Base-by-base conservation (phyloP, 2,797 vertebrate genomes). In the Chromis chromis region DNA sequence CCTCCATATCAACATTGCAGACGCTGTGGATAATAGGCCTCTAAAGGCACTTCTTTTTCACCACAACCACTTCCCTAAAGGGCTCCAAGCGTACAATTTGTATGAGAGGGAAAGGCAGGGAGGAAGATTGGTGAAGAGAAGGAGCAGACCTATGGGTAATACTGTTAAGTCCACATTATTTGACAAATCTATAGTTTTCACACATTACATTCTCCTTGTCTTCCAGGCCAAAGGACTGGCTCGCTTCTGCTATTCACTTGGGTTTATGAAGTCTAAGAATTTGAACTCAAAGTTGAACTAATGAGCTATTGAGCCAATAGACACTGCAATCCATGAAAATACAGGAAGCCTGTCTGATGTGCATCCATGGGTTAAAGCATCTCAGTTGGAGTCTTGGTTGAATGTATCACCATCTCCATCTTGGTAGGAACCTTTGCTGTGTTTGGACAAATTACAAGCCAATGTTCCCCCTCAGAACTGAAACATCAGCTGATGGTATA, bases 11-110 rank as follows among this genome's bases (percentile, higher is more conserved):
- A 88, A 84, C 88, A 85, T 82, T 55, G 74, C 77, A 82, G 81
- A 86, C 68, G 21, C 77, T 74, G 83, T 75, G 83, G 84, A 82
- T 92, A 90, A 91, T 84, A 74, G 83, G 82, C 84, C 88, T 89
- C 84, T 81, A 27, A 88, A 88, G 89, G 68, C 80, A 21, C 57
- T 76, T 87, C 74, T 76, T 83, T 79, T 82, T 84, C 79, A 87
- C 82, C 72, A 54, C 81, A 83, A 54, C 76, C 42, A n/a, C 65
- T 55, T 88, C 86, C 79, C 79, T 65, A 50, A 70, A 84, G 83
- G 73, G 25, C 36, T 79, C 59, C 63, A 71, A 42, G 70, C 65
- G 61, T 55, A 50, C 60, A 78, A 65, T 89, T 72, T 83, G 66
- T 79, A 40, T 57, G 39, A 65, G 58, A 57, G 67, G 33, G 50